phyloP scores from a whole-genome alignment of 1,140 invertebrate species.

The Drosophila burlai region DNA sequence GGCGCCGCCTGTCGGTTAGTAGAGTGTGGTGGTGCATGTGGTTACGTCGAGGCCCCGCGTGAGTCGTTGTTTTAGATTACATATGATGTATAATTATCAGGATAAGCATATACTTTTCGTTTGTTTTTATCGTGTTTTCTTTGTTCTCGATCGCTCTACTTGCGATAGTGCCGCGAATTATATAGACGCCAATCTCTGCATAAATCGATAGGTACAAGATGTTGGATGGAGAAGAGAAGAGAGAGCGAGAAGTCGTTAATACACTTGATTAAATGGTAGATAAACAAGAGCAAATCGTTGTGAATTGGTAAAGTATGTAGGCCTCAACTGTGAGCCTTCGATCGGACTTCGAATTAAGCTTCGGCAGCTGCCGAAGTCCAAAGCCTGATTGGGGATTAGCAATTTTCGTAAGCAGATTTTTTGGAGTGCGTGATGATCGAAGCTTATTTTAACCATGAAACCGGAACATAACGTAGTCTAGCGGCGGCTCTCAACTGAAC shows the following conservation, averaged over 20 bases:
- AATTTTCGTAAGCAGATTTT: constrained; percentile 16
- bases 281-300: constrained; percentile 7
- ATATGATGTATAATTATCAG: constrained; percentile 31
- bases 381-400: constrained; percentile 2
- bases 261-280: constrained; percentile 25
- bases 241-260: constrained; percentile 75
- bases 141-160: constrained; percentile 58
- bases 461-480: constrained; percentile 15
- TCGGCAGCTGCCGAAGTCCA: constrained; percentile 10
- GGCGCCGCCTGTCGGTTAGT: constrained; percentile 60
- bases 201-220: constrained; percentile 48
- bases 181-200: constrained; percentile 85
- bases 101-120: constrained; percentile 24
- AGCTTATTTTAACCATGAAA: constrained; percentile 16
- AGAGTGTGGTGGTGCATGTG: constrained; percentile 54
- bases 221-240: constrained; percentile 67
- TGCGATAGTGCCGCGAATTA: constrained; percentile 81
- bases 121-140: constrained; percentile 12
- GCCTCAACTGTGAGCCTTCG: background rate
- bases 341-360: constrained; percentile 12
- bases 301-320: background rate
- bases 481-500: constrained; percentile 44
- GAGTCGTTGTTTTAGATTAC: constrained; percentile 41
- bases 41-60: constrained; percentile 51
- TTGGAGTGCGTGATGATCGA: constrained; percentile 8